Percentiles rank a stretch among this genome's conserved stretches.
phyloP scores from a whole-genome alignment of 2,113 vertebrate species.

The Laticauda laticaudata region DNA sequence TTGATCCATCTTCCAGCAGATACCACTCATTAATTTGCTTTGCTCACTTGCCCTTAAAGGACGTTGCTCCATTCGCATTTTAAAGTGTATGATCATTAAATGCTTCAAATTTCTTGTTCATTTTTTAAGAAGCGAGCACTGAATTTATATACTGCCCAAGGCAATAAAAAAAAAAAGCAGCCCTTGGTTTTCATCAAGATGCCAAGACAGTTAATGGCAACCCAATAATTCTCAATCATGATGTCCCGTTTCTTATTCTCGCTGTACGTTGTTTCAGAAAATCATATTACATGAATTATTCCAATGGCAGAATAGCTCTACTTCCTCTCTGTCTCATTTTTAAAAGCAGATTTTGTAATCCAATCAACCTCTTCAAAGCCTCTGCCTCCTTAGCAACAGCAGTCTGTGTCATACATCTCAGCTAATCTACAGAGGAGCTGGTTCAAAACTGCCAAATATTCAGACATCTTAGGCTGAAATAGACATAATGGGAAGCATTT shows the following conservation, averaged over 20 bases:
- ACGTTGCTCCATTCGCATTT: background rate
- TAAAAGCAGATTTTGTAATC: constrained; percentile 25
- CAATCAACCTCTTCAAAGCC: background rate
- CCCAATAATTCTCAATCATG: background rate
- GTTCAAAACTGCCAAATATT: background rate
- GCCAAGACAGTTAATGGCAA: background rate
- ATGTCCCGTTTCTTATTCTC: background rate
- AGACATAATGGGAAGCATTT: background rate
- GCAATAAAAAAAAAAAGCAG: background rate
- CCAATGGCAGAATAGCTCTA: constrained; percentile 7
- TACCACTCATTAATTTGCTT: background rate
- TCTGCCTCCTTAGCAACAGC: constrained; percentile 1
- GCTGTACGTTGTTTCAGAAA: background rate
- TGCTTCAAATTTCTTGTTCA: background rate
- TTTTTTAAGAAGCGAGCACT: background rate
- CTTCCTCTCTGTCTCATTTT: background rate
- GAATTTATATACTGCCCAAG: background rate
- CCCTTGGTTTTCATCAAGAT: background rate
- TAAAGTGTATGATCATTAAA: background rate
- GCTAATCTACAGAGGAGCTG: constrained; percentile 23
- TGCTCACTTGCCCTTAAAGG: background rate
- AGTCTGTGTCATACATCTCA: background rate
- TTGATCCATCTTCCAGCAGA: background rate
- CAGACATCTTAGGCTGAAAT: background rate
- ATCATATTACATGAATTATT: constrained; percentile 15